phyloP scores from a whole-genome alignment of 1,140 invertebrate species.

The Bombus affinis region DNA sequence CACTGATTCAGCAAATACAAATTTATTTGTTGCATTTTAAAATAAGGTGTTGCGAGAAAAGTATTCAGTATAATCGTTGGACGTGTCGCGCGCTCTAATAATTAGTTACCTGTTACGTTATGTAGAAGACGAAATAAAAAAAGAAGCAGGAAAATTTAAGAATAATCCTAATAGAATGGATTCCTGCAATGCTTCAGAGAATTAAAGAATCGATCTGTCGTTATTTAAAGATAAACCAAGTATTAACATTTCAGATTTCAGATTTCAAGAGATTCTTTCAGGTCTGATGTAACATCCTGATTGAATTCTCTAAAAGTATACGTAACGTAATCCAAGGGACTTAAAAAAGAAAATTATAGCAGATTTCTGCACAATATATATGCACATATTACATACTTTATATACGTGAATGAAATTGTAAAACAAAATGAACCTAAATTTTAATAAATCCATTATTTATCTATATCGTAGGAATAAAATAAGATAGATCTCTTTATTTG shows the following conservation, averaged over 20 bases:
- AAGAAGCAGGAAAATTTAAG: neutral
- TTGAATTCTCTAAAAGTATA: neutral
- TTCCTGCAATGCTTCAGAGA: neutral
- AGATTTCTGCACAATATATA: neutral
- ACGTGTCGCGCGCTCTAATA: neutral
- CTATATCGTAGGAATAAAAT: neutral
- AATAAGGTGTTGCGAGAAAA: neutral
- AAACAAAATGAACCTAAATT: too few relatives aligned
- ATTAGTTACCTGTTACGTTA: neutral
- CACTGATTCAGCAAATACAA: neutral
- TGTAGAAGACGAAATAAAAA: neutral
- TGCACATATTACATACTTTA: neutral
- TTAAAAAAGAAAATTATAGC: neutral
- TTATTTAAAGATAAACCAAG: neutral
- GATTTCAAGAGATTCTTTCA: neutral
- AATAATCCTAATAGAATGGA: neutral
- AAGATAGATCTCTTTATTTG: neutral
- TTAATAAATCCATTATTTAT: neutral
- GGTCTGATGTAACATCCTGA: neutral
- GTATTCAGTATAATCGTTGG: neutral
- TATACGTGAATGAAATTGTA: too few relatives aligned
- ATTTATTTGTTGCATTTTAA: neutral
- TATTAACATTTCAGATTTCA: neutral
- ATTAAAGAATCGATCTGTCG: neutral
- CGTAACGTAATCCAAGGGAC: neutral